Conservation (phyloP, 2,797 vertebrate genomes). For the Gobionotothen gibberifrons region DNA sequence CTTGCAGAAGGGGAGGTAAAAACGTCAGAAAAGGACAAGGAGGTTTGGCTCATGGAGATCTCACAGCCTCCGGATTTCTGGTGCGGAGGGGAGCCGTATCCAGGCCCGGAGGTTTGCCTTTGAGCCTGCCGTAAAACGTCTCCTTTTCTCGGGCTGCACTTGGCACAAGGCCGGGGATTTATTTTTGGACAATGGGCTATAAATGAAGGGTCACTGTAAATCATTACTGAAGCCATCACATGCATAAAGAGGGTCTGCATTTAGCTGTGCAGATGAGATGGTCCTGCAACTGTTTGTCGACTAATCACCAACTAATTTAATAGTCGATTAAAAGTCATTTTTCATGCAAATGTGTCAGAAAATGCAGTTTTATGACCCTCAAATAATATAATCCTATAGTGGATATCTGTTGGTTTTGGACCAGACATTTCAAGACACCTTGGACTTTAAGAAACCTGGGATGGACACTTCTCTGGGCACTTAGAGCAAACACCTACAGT, state of each 20-base stretch:
- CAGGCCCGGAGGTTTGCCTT: conserved; percentile 90
- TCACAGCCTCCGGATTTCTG: conserved; percentile 92
- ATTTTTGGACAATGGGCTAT: conserved; percentile 4
- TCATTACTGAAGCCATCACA: not conserved
- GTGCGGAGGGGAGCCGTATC: conserved; percentile 94
- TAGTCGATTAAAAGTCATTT: too few relatives aligned
- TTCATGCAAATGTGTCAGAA: too few relatives aligned
- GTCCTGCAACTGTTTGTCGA: too few relatives aligned
- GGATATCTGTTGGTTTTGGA: too few relatives aligned
- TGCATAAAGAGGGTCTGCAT: not conserved
- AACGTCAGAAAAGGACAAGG: conserved; percentile 75
- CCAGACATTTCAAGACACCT: too few relatives aligned
- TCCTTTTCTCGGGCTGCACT: not conserved
- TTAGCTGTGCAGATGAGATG: not conserved
- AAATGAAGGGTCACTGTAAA: not conserved
- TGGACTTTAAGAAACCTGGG: too few relatives aligned
- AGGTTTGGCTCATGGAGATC: conserved; percentile 92
- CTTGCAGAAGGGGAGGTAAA: conserved; percentile 52
- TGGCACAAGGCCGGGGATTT: not conserved
- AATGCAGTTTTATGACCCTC: too few relatives aligned
- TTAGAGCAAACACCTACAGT: too few relatives aligned
- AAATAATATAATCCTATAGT: too few relatives aligned
- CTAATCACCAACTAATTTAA: too few relatives aligned
- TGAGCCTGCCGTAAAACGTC: conserved; percentile 64
- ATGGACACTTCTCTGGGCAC: too few relatives aligned